Conservation (phyloP, 2,113 vertebrate genomes). For the human (Homo sapiens) region GRCh38 chr3:185981501-185982000, state of each 20-base stretch:
- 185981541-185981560: not conserved
- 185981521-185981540: not conserved
- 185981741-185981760: not conserved
- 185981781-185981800: not conserved
- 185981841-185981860: too few species aligned
- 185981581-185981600: not conserved
- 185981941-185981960: too few species aligned
- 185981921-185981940: too few species aligned
- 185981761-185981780: not conserved
- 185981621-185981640: not conserved
- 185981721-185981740: not conserved
- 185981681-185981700: constrained; percentile 29
- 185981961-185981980: too few species aligned
- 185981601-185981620: not conserved
- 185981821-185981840: not conserved
- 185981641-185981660: constrained; percentile 34
- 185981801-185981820: not conserved
- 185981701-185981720: not conserved
- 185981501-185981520: not conserved
- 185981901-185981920: too few species aligned
- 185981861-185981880: too few species aligned
- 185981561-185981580: not conserved
- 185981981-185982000: too few species aligned
- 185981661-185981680: constrained; percentile 39
- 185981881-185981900: too few species aligned